Evolutionary conservation across 2,113 vertebrate species (phyloP).

Genomic region (Pygoscelis adeliae): DNA sequence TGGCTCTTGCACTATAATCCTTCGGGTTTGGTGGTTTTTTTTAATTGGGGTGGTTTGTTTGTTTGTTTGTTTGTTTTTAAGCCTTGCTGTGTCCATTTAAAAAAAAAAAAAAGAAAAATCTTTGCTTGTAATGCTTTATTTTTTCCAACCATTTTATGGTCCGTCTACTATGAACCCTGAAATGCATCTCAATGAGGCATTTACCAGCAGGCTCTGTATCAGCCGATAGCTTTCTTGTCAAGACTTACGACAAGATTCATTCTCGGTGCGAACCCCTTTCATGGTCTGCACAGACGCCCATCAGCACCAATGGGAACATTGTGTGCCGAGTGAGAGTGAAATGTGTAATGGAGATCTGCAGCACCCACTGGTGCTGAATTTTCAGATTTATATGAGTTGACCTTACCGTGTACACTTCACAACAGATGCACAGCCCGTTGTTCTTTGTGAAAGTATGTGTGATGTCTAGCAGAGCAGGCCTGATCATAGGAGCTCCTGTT

Average conservation of each 20-base stretch:
- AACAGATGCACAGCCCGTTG: slow-evolving; percentile 90
- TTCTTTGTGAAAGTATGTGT: slow-evolving; percentile 89
- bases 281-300: background rate
- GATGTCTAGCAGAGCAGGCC: slow-evolving; percentile 92
- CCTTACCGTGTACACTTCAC: slow-evolving; percentile 90
- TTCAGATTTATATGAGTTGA: background rate
- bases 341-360: background rate
- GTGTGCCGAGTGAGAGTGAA: background rate
- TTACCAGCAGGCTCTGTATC: slow-evolving; percentile 37
- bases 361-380: background rate
- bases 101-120: background rate
- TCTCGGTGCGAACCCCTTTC: background rate
- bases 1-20: background rate
- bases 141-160: slow-evolving; percentile 20
- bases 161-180: slow-evolving; percentile 15
- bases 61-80: background rate
- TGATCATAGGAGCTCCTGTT: slow-evolving; percentile 84
- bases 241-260: background rate
- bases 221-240: background rate
- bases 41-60: background rate
- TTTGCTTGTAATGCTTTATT: slow-evolving; percentile 1
- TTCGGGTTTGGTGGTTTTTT: background rate
- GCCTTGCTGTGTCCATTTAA: background rate
- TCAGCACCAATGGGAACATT: background rate
- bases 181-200: slow-evolving; percentile 9